Percentiles rank a stretch among this genome's conserved stretches.
Evolutionary conservation across 2,113 vertebrate species (phyloP).

Genomic region (Vanacampus margaritifer): DNA sequence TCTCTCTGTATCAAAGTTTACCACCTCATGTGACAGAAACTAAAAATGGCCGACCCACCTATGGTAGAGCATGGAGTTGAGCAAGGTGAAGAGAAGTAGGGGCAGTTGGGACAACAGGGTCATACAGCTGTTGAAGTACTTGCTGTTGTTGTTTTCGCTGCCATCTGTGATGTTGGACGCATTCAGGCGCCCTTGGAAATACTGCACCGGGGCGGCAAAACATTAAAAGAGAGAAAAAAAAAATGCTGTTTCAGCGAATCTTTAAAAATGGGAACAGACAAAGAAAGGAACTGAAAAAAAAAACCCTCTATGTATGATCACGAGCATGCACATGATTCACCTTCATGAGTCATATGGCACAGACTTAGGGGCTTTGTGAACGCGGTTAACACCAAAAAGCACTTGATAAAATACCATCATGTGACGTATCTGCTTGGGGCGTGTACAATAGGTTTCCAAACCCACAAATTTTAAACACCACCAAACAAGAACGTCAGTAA

Average conservation of each 20-base stretch:
- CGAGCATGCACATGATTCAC: background rate
- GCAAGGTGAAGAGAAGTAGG: constrained; percentile 83
- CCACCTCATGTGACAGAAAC: too few species aligned
- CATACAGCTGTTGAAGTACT: constrained; percentile 89
- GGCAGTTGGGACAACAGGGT: constrained; percentile 86
- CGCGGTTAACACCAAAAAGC: background rate
- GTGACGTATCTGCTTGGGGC: too few species aligned
- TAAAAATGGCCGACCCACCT: constrained; percentile 68
- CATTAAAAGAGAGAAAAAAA: background rate
- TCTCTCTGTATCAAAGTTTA: background rate
- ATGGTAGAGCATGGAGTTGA: constrained; percentile 87
- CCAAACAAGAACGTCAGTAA: too few species aligned
- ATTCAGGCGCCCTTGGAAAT: constrained; percentile 78
- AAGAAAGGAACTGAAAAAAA: background rate
- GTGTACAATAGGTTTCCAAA: too few species aligned
- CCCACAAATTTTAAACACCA: too few species aligned
- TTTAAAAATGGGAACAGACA: background rate
- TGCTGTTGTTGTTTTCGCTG: constrained; percentile 23
- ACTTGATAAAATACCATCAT: too few species aligned
- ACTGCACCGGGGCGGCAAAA: constrained; percentile 58
- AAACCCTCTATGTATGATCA: background rate
- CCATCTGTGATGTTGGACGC: constrained; percentile 46
- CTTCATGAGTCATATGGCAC: background rate
- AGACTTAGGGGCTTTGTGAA: background rate
- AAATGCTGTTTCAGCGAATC: background rate